These are phyloP conservation scores for Stomatorhinus ivindoensis DNA, from an alignment of 2,113 vertebrate genomes.

Conservation along the genomic window DNA sequence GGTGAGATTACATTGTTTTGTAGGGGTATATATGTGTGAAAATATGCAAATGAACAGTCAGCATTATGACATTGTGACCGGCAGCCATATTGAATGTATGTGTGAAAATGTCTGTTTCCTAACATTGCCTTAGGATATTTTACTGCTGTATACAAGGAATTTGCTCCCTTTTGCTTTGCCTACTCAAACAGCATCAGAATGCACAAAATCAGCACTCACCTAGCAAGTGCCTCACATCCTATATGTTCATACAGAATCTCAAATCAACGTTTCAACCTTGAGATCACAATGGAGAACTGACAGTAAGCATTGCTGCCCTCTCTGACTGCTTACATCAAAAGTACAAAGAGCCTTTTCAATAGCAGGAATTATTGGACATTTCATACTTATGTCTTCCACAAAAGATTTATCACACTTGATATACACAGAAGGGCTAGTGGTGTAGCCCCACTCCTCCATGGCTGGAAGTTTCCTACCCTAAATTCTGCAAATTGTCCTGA, in stretches of 20 bases:
- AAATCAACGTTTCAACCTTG: neutral
- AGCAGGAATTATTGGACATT: neutral
- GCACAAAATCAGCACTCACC: neutral
- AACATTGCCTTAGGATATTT: neutral
- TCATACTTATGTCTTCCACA: neutral
- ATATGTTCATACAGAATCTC: neutral
- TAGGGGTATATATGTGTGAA: neutral
- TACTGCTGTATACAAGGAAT: neutral
- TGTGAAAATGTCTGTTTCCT: neutral
- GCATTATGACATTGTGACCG: neutral
- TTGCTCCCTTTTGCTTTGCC: neutral
- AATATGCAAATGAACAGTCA: neutral
- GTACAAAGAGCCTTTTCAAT: neutral
- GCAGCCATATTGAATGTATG: neutral
- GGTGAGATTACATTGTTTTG: neutral
- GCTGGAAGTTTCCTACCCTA: neutral
- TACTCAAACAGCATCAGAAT: neutral
- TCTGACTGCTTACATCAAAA: neutral
- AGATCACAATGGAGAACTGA: neutral
- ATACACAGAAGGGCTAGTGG: neutral
- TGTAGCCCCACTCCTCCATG: neutral
- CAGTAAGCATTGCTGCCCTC: neutral
- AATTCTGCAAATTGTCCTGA: neutral
- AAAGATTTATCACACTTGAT: neutral
- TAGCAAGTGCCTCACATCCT: neutral